Percentiles rank a stretch among this genome's conserved stretches.
Evolutionary conservation across 2,888 invertebrate species (phyloP).

Genomic region (Blomia tropicalis): DNA sequence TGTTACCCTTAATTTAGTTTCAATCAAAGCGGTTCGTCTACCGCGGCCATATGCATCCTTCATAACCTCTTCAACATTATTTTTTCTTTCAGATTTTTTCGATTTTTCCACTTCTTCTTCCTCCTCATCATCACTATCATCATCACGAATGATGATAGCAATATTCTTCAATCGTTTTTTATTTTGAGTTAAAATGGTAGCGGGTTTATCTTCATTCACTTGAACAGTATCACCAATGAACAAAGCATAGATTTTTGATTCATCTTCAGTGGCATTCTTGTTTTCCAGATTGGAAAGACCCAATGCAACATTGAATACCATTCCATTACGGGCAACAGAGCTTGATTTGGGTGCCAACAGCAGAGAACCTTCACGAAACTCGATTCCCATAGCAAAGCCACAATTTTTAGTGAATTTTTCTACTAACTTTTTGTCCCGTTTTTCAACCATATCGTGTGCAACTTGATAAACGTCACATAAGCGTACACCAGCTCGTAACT

Average conservation of each 20-base stretch:
- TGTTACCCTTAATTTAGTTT: slow-evolving; percentile 64
- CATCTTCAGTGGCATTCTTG: slow-evolving; percentile 60
- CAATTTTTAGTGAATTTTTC: slow-evolving; percentile 85
- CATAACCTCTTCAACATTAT: slow-evolving; percentile 36
- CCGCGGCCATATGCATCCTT: slow-evolving; percentile 61
- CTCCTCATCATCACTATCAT: slow-evolving; percentile 54
- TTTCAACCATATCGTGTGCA: slow-evolving; percentile 61
- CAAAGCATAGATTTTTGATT: slow-evolving; percentile 66
- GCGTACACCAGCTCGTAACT: slow-evolving; percentile 61
- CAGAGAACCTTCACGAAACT: slow-evolving; percentile 86
- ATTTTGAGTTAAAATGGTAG: slow-evolving; percentile 67
- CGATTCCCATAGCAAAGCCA: slow-evolving; percentile 95
- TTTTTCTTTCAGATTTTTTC: slow-evolving; percentile 37
- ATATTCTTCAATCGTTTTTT: slow-evolving; percentile 91
- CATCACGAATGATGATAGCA: slow-evolving; percentile 68
- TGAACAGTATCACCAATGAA: slow-evolving; percentile 94
- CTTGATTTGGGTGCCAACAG: slow-evolving; percentile 77
- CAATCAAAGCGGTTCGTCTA: slow-evolving; percentile 70
- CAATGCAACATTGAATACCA: slow-evolving; percentile 90
- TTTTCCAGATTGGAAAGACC: slow-evolving; percentile 73
- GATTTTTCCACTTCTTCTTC: slow-evolving; percentile 41
- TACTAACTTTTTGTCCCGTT: slow-evolving; percentile 63
- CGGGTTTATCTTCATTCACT: slow-evolving; percentile 67
- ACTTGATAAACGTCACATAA: slow-evolving; percentile 72
- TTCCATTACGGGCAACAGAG: slow-evolving; percentile 60